Evolutionary conservation across 1,140 invertebrate genomes (phyloP), one percentile per base, ranked within the genome.

Genomic region (Drosophila grimshawi): DNA sequence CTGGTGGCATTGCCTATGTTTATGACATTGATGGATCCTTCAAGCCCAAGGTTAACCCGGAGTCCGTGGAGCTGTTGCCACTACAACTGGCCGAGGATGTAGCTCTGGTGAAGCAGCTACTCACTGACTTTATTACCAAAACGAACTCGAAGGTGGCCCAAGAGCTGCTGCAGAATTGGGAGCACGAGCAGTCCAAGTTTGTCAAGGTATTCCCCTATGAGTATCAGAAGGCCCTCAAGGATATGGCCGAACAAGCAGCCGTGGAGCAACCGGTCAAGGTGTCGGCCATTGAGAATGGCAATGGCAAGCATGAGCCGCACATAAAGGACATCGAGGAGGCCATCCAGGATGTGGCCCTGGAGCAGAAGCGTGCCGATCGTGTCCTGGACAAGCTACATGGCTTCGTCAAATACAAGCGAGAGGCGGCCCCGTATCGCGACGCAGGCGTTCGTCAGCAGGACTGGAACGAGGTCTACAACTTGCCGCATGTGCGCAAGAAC

Each of bases 191-290:
- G 5, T 94, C 95, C 33, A 94, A 96, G 89, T 99, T 99, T 92
- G 94, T 99, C 45, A 99, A 99, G 94, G 98, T 99, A 59, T 99
- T 99, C 94, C 99, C 99, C 0, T 97, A 97, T 82, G 99, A 99
- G 88, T 99, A 99, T 93, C 98, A 99, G 89, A 94, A 97, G 76
- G 98, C 96, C 4, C 93, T 99, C 3, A 95, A 96, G 77, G 95
- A 97, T 88, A 83, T 96, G 80, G 95, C 95, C 41, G 94, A 95
- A 61, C 94, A 95, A 76, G 93, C 95, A 43, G 78, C 86, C 5
- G 52, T 93, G 43, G 80, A 93, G 61, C 92, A 93, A 70, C 88
- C 93, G n/a, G 76, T 92, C 5, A 92, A 92, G 41, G 61, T 69
- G 8, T 33, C 81, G 0, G 93, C 94, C 43, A 93, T 94, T 4